Percentiles rank a stretch among this genome's conserved stretches.
Conservation (phyloP, 2,113 vertebrate species). For the Marcusenius ussheri region DNA sequence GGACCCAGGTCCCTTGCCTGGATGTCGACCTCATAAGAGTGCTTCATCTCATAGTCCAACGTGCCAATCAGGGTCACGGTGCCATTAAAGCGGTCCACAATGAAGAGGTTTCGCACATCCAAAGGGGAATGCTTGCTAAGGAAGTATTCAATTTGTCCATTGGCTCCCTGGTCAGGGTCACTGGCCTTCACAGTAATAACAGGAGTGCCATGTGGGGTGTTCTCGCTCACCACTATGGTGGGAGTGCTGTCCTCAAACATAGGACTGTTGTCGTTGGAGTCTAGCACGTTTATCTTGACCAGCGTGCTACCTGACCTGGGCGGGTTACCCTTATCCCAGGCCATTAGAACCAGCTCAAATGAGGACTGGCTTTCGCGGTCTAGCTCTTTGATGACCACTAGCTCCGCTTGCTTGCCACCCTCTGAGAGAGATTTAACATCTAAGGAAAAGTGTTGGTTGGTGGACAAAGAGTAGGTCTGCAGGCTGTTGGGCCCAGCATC, state of each 20-base stretch:
- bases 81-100: constrained; percentile 65
- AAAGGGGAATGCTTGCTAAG: constrained; percentile 68
- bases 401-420: constrained; percentile 68
- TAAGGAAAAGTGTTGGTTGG: constrained; percentile 76
- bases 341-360: constrained; percentile 68
- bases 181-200: constrained; percentile 75
- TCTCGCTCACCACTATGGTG: constrained; percentile 69
- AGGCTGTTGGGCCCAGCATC: constrained; percentile 69
- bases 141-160: constrained; percentile 82
- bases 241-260: constrained; percentile 70
- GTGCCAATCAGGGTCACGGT: constrained; percentile 59
- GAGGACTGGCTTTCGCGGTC: constrained; percentile 74
- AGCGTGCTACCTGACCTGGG: constrained; percentile 73
- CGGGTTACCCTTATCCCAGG: constrained; percentile 76
- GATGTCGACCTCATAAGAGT: constrained; percentile 70
- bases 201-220: constrained; percentile 66
- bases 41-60: constrained; percentile 74
- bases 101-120: constrained; percentile 69
- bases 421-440: constrained; percentile 64
- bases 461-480: constrained; percentile 72
- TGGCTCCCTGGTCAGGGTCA: constrained; percentile 82
- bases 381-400: constrained; percentile 77
- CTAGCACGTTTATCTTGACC: constrained; percentile 73
- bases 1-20: constrained; percentile 79
- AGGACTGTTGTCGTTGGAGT: constrained; percentile 90